A percentile compares a stretch with the other conserved stretches of the same genome.
Conservation (phyloP, 2,113 vertebrate species). For the Recurvirostra avosetta region DNA sequence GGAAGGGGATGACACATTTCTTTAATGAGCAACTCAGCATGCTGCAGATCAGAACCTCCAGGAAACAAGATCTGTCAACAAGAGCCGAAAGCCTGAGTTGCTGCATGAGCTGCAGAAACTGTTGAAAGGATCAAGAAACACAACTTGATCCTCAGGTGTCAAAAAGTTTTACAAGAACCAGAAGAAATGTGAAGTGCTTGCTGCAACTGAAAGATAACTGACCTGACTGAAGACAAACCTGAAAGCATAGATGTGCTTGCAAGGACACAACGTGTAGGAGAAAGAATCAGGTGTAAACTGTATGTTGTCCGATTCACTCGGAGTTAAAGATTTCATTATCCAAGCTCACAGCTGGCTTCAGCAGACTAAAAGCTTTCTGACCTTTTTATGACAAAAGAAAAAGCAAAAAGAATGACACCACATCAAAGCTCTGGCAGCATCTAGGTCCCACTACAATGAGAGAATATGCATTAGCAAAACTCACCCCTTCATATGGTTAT, state of each 20-base stretch:
- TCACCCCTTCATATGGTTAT: background rate
- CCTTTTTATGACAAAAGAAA: background rate
- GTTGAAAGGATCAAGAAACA: background rate
- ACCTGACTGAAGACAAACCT: background rate
- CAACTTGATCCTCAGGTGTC: background rate
- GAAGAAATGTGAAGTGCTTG: background rate
- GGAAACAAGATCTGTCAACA: background rate
- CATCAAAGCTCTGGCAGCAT: background rate
- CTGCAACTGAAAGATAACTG: background rate
- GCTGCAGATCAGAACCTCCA: background rate
- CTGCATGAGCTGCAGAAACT: background rate
- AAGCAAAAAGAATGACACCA: background rate
- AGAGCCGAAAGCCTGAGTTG: too few relatives aligned
- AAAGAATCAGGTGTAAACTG: background rate
- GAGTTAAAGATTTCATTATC: background rate
- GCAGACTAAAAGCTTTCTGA: background rate
- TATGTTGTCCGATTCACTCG: rapidly evolving
- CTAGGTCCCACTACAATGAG: background rate
- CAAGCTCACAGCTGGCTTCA: background rate
- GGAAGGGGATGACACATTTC: background rate
- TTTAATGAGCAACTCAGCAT: background rate
- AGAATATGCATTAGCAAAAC: background rate
- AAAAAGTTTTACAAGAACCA: background rate
- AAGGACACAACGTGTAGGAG: background rate
- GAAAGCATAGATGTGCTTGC: background rate